Evolutionary conservation across 1,140 invertebrate genomes (phyloP), one percentile per base, ranked within the genome.

Genomic region (Drosophila tani): DNA sequence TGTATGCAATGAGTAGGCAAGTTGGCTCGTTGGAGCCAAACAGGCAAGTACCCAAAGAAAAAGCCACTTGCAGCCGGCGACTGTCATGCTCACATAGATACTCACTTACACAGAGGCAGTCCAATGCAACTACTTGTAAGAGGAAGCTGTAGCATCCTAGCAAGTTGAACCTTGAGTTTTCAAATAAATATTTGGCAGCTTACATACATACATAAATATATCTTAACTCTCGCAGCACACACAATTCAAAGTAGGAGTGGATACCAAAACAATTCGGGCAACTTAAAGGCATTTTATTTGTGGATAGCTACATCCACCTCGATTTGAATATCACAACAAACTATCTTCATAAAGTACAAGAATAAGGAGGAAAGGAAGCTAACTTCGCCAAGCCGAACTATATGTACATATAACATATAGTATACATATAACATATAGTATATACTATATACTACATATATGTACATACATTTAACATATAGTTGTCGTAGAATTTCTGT

Each of bases 81-180:
- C 88, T 87, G 84, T 87, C 83, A 83, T 87, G 83, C 83, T 82
- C 66, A 63, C 56, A 75, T 27, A 64, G 43, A 86, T 81, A 69
- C 73, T 47, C 55, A 68, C 50, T 17, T 43, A 53, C 56, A 76
- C 63, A 56, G 51, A 47, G 38, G 32, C 56, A 70, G 27, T 56
- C 19, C 43, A 60, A 57, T 27, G 19, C n/a, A 51, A 45, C 29
- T 41, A 70, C 27, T 65, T 45, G 56, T 19, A 66, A 46, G 59
- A 51, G 66, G 51, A 76, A 68, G 15, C 75, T 60, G 66, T 67
- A 74, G 64, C 60, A 66, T 65, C 56, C 75, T 63, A 66, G 62
- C 73, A 62, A 75, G 64, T 85, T 74, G 81, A 88, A 81, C 73
- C 84, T 88, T 87, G 77, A 84, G 66, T 75, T 75, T 81, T 81